Evolutionary conservation across 2,797 vertebrate species (phyloP), one percentile per base, ranked within the genome.

Genomic region (Otus scops): DNA sequence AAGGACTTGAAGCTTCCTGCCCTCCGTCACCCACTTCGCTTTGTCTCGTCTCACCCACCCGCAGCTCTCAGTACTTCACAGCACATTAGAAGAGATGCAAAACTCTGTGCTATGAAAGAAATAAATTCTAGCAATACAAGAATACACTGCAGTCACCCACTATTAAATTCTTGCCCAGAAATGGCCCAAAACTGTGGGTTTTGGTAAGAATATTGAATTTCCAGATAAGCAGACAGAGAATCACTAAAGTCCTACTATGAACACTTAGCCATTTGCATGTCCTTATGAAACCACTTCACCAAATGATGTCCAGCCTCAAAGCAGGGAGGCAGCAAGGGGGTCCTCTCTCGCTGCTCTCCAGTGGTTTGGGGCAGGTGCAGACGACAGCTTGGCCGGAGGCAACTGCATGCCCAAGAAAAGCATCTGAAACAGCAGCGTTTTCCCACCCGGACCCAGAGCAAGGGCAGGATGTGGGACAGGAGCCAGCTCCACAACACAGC

Each of bases 401-500:
- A 74, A 60, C 26, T 1, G 2, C 15, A 0, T 20, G 20, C 22
- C 32, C 30, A 51, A 64, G 38, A 54, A 64, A 79, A 64, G 41
- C 64, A 71, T 30, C 80, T 30, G 38, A 18, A 88, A 48, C 7
- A 64, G 27, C n/a, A 28, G 28, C 2, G 0, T 60, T 60, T 59
- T 71, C 39, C 41, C 23, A n/a, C 23, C 8, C 2, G 1, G 50
- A 45, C 16, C 17, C 1, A 1, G 6, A 13, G 32, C 27, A 26
- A 20, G 15, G 27, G 21, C 24, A 50, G n/a, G 16, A 43, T 1
- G 1, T 1, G 0, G 88, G 24, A 68, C 8, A 21, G 63, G n/a
- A 81, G n/a, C 8, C 9, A 5, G 56, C 18, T 26, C 45, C 3
- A 1, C 1, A 8, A 34, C 23, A 61, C 0, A 0, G n/a, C 50